Evolutionary conservation across 2,888 invertebrate species (phyloP), one percentile per base, ranked within the genome.

Genomic region (Synergus gifuensis): DNA sequence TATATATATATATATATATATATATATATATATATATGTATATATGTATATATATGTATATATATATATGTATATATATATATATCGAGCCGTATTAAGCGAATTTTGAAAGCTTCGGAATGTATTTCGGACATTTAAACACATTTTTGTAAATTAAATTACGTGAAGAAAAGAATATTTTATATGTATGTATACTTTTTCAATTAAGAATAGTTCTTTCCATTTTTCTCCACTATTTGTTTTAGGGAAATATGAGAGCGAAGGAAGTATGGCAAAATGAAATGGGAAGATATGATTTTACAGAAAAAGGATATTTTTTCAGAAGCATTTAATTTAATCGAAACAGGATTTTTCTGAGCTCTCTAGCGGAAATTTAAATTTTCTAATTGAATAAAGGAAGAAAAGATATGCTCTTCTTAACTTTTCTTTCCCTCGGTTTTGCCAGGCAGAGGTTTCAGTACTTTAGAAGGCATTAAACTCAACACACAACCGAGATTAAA

Each of bases 401-500:
- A 36, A 28, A 49, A 16, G 28, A 14, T 49, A 14, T 11, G n/a
- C 18, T 44, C 28, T 1, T 69, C 28, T 28, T 69, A 8, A 46
- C 22, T 12, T 22, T 49, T 16, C 40, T 69, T 66, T 42, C 22
- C 18, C 54, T 58, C 11, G 8, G 0, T 64, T 44, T 44, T 42
- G 11, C 36, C 11, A 28, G 46, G 14, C 16, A 66, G 42, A 18
- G 36, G n/a, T 73, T 54, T 4, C 58, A 54, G 36, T 73, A 54
- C 49, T 73, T 54, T 49, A 73, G 36, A 49, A 54, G 49, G 73
- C 73, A 73, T 54, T 73, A 54, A 73, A 73, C 73, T 54, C 54
- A 73, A 54, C 18, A 54, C 73, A 73, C 73, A 54, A 40, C 36
- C 73, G 73, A 73, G 73, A 73, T 73, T 73, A 73, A 54, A 73